phyloP scores from a whole-genome alignment of 1,140 invertebrate genomes.

The Drosophila azteca region DNA sequence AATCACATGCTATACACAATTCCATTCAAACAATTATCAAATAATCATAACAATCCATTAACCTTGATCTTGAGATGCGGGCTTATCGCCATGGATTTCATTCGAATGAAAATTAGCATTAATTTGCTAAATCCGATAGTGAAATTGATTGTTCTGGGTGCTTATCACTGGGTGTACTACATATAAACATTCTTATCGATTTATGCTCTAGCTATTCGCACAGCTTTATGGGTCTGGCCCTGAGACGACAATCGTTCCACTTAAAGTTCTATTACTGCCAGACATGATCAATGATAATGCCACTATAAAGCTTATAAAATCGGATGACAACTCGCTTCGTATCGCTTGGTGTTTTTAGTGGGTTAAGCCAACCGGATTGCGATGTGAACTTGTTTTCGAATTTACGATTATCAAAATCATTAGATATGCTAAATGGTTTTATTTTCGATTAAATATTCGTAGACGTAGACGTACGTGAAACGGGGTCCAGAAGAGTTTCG shows the following conservation, averaged over 20 bases:
- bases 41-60: constrained; percentile 41
- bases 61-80: constrained; percentile 38
- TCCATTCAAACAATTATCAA: constrained; percentile 1
- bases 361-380: constrained; percentile 56
- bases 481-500: neutral
- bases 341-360: constrained; percentile 14
- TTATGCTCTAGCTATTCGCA: constrained; percentile 8
- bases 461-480: constrained; percentile 12
- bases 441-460: constrained; percentile 35
- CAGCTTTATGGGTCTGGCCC: neutral
- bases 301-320: too few species aligned
- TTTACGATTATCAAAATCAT: constrained; percentile 39
- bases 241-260: too few species aligned
- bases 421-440: constrained; percentile 42
- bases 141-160: constrained; percentile 1
- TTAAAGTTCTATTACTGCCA: too few species aligned
- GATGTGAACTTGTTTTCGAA: constrained; percentile 38
- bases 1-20: constrained; percentile 40
- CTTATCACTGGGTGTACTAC: constrained; percentile 26
- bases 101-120: constrained; percentile 41
- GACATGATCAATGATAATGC: too few species aligned
- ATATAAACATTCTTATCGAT: constrained; percentile 8
- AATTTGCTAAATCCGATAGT: constrained; percentile 40
- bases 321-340: too few species aligned
- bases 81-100: constrained; percentile 28